Percentiles rank a stretch among this genome's conserved stretches.
Conservation (phyloP, 2,113 vertebrate species). For the Recurvirostra avosetta region DNA sequence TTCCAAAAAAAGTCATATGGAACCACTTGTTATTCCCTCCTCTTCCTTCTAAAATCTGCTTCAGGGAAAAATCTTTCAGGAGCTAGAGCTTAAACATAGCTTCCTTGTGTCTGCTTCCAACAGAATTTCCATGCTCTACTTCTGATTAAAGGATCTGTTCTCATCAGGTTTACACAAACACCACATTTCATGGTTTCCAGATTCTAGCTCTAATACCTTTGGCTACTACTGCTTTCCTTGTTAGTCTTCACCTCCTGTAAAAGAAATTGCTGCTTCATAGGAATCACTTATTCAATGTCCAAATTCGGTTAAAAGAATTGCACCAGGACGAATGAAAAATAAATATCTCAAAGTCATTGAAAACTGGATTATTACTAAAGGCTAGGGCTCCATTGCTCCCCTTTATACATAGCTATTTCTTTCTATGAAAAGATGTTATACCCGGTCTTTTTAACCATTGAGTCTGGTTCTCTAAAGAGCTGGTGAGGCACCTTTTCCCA, state of each 20-base stretch:
- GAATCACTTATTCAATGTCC: not conserved
- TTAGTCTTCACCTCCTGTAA: not conserved
- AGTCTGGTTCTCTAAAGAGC: not conserved
- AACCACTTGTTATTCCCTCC: constrained; percentile 3
- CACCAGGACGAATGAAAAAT: not conserved
- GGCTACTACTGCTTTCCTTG: not conserved
- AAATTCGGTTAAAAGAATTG: not conserved
- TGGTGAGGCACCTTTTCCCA: not conserved
- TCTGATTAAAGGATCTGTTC: constrained; percentile 30
- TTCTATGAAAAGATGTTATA: not conserved
- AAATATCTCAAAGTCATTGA: not conserved
- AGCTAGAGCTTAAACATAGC: not conserved
- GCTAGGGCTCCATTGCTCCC: not conserved
- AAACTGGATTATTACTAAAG: not conserved
- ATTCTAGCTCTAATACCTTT: not conserved
- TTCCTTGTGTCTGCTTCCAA: not conserved
- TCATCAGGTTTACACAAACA: constrained; percentile 4
- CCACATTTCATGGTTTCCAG: not conserved
- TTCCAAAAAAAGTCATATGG: constrained; percentile 13
- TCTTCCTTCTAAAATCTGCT: constrained; percentile 6
- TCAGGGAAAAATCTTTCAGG: not conserved
- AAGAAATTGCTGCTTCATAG: not conserved
- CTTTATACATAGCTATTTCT: not conserved
- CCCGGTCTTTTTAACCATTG: not conserved
- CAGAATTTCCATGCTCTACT: not conserved